Percentiles rank a stretch among this genome's conserved stretches.
These are phyloP conservation scores for Hydrocynus forskahlii DNA, from an alignment of 2,797 vertebrate species.

Conservation along the genomic window DNA sequence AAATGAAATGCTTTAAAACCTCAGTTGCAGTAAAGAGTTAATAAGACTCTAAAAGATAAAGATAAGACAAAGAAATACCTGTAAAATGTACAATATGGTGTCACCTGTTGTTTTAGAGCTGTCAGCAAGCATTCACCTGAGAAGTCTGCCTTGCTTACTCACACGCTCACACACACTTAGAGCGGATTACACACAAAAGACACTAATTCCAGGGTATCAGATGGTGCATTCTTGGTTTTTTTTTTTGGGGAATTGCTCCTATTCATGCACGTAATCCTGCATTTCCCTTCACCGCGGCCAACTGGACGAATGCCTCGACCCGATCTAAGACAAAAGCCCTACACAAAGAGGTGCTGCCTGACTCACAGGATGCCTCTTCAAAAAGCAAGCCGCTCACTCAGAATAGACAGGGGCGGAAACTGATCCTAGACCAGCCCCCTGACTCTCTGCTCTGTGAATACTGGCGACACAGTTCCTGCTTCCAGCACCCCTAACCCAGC, in stretches of 20 bases:
- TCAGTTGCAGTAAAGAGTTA: background rate
- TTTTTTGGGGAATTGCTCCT: constrained; percentile 44
- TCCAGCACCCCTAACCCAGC: no score
- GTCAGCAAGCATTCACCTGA: constrained; percentile 56
- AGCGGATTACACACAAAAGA: constrained; percentile 64
- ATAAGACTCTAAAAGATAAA: background rate
- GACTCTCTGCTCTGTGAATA: background rate
- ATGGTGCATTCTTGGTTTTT: constrained; percentile 51
- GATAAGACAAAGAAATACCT: constrained; percentile 17
- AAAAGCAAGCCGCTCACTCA: constrained; percentile 1
- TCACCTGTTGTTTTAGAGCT: constrained; percentile 52
- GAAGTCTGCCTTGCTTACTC: constrained; percentile 44
- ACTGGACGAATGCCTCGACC: constrained; percentile 49
- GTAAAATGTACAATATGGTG: constrained; percentile 29
- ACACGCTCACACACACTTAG: constrained; percentile 53
- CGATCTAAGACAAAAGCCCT: constrained; percentile 36
- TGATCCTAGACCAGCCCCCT: constrained; percentile 8
- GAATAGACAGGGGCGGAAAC: background rate
- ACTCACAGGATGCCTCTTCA: background rate
- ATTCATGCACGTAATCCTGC: constrained; percentile 54
- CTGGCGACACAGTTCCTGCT: no score
- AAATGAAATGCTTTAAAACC: background rate
- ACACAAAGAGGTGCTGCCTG: constrained; percentile 30
- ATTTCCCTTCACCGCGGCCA: constrained; percentile 53
- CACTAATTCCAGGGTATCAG: constrained; percentile 63